Base-by-base conservation (phyloP, 2,888 invertebrate genomes). In the Aricia artaxerxes region DNA sequence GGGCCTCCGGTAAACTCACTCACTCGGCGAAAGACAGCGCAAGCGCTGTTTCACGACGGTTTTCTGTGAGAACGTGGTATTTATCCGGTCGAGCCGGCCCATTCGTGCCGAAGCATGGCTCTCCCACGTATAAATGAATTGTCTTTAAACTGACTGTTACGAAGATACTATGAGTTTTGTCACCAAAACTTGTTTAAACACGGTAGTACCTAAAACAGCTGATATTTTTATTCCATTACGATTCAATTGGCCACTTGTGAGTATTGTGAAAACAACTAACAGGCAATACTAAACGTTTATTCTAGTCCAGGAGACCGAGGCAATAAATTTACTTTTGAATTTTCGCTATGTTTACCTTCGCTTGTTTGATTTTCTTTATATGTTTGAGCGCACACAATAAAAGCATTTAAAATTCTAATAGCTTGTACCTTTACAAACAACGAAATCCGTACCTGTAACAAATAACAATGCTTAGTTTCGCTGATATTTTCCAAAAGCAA, bases 261-360 rank as follows among this genome's bases (percentile, higher is more conserved):
- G 31, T 13, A 69, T 7, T 31, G 35, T 9, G 31, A 16, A 40
- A 44, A 53, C 78, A 72, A 72, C 31, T 6, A 75, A 5, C 4
- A 75, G 78, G 72, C 79, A 81, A 82, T 80, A 82, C 80, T 81
- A 78, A 78, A 77, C 57, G 78, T 89, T 89, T 90, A 87, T 87
- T 88, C 86, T 85, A 84, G 86, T 85, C 84, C 83, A 81, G 76
- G 84, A 84, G 84, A 84, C 83, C 83, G 81, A 85, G 85, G 88
- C 88, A 89, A 89, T 91, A 91, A 90, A 91, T 90, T 88, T 87
- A 86, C 88, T 88, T 89, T 88, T 88, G 88, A 91, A 89, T 86
- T 86, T 84, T 83, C 24, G 82, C 86, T 86, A 83, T 82, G 89
- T 86, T 84, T 83, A 84, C 86, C 86, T 86, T 85, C 24, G 87